These are phyloP conservation scores for Nephrocerus scutellatus DNA, from an alignment of 2,888 invertebrate species.

Conservation along the genomic window DNA sequence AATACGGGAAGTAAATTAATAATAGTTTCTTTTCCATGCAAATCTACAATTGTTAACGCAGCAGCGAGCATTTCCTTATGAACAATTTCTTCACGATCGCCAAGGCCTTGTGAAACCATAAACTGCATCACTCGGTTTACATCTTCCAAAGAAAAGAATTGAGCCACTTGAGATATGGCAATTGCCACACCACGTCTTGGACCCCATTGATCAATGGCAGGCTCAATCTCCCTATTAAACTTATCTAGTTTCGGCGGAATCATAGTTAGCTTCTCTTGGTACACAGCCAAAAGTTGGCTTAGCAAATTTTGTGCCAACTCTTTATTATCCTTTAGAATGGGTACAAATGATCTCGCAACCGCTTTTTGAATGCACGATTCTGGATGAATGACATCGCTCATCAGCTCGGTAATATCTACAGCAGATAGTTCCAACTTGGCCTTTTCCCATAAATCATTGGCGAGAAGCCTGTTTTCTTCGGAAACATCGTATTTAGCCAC, in stretches of 20 bases:
- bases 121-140: constrained; percentile 69
- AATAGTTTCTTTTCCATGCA: constrained; percentile 81
- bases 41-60: constrained; percentile 83
- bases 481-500: constrained; percentile 74
- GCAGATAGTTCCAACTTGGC: constrained; percentile 51
- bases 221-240: constrained; percentile 81
- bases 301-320: constrained; percentile 54
- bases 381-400: constrained; percentile 70
- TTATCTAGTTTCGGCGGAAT: constrained; percentile 82
- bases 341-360: constrained; percentile 71
- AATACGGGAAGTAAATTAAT: constrained; percentile 80
- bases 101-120: constrained; percentile 78
- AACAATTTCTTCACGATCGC: constrained; percentile 75
- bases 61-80: constrained; percentile 88
- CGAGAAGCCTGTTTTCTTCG: constrained; percentile 64
- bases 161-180: constrained; percentile 72
- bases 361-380: constrained; percentile 77
- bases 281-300: constrained; percentile 61
- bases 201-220: constrained; percentile 84
- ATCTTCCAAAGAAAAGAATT: constrained; percentile 54
- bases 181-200: constrained; percentile 83
- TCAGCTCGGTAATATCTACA: constrained; percentile 46
- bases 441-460: constrained; percentile 57
- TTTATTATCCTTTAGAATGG: constrained; percentile 54
- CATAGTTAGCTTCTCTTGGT: constrained; percentile 69